Evolutionary conservation across 1,140 invertebrate species (phyloP), one percentile per base, ranked within the genome.

Genomic region (Branchinecta lynchi): DNA sequence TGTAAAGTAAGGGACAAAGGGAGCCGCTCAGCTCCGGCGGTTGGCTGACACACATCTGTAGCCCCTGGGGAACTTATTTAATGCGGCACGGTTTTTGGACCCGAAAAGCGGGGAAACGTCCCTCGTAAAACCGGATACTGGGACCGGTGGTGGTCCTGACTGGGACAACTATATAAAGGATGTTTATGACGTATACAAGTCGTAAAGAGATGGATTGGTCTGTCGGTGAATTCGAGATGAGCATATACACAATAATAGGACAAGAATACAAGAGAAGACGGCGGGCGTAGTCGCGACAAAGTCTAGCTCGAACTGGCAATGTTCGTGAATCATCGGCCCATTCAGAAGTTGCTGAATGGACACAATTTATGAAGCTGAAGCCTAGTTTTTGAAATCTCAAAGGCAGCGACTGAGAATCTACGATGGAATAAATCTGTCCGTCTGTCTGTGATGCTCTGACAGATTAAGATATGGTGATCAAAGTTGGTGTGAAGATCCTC

Each of bases 61-160:
- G 17, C 17, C 51, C 17, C 51, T 12, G 51, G 51, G 17, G 17
- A 60, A 60, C 12, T 60, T 15, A 60, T 60, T 60, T 60, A 60
- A 60, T 60, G 12, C 51, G 51, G 51, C 51, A 60, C 51, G 17
- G 17, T 60, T 60, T 60, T 60, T 60, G 17, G 51, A 60, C 12
- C 12, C 17, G 51, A 60, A 60, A 60, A 12, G 17, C 12, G 51
- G 51, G 17, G 17, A 60, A 15, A 20, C 12, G 51, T 60, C 51
- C 51, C 51, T 60, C 51, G 51, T 60, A 60, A 60, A 60, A 60
- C 51, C 51, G 51, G 51, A 60, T 60, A 60, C 51, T 60, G 51
- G 51, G 12, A 60, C 51, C 51, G 17, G 51, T 20, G 51, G 51
- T 60, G 51, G 51, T 60, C 51, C 51, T 60, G 51, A 60, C 51